Percentiles rank a stretch among this genome's conserved stretches.
These are phyloP conservation scores for Kuschelorhynchus macadamiae DNA, from an alignment of 2,888 invertebrate species.

Conservation along the genomic window DNA sequence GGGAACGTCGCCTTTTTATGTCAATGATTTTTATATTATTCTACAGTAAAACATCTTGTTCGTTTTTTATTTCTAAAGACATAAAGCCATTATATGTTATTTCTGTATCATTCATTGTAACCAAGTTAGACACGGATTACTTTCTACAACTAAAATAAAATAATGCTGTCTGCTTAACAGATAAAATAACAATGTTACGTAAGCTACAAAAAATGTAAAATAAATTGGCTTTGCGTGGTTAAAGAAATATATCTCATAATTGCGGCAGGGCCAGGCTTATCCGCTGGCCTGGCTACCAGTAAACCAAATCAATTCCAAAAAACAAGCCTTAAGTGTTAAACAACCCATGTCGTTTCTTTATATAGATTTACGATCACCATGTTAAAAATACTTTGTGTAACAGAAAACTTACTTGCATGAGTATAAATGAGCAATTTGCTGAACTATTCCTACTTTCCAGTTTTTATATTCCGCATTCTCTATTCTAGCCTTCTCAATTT, in stretches of 20 bases:
- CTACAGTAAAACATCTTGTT: conserved; percentile 2
- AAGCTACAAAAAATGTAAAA: too few relatives aligned
- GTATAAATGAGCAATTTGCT: neutral
- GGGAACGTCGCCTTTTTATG: neutral
- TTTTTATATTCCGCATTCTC: conserved; percentile 1
- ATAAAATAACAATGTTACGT: too few relatives aligned
- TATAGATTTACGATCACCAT: too few relatives aligned
- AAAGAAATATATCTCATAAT: too few relatives aligned
- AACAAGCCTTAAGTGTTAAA: neutral
- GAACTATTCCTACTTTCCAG: neutral
- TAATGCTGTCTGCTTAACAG: neutral
- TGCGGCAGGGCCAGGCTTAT: too few relatives aligned
- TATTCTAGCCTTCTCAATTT: neutral
- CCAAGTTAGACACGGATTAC: neutral
- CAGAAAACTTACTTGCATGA: neutral
- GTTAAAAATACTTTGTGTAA: too few relatives aligned
- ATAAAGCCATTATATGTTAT: conserved; percentile 1
- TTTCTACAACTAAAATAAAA: neutral
- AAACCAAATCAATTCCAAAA: too few relatives aligned
- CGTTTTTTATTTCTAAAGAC: neutral
- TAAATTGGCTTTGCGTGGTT: too few relatives aligned
- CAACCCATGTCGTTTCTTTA: too few relatives aligned
- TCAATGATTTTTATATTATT: neutral
- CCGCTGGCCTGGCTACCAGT: too few relatives aligned
- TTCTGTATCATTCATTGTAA: neutral